Conservation (phyloP, 2,797 vertebrate species). For the Microctenopoma lineatum region DNA sequence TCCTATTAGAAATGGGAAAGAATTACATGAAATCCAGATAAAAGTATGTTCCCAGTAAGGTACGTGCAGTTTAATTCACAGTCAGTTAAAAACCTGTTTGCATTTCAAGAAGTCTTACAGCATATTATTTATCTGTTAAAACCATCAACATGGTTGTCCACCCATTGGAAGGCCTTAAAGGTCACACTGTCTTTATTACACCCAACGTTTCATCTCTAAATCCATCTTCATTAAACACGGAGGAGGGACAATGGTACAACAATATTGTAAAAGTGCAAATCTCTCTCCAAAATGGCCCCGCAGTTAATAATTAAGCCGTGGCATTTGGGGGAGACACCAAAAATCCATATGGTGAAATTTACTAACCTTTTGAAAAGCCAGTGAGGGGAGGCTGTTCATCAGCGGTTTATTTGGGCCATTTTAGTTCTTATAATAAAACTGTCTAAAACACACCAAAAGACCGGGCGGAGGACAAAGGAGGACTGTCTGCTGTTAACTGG, state of each 20-base stretch:
- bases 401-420: conserved; percentile 72
- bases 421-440: conserved; percentile 80
- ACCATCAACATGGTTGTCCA: conserved; percentile 47
- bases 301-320: conserved; percentile 86
- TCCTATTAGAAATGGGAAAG: conserved; percentile 29
- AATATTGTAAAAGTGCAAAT: conserved; percentile 82
- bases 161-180: conserved; percentile 67
- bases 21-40: conserved; percentile 16
- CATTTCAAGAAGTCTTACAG: conserved; percentile 13
- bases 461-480: conserved; percentile 60
- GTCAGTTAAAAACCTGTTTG: conserved; percentile 10
- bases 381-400: conserved; percentile 64
- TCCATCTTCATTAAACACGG: conserved; percentile 83
- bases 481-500: conserved; percentile 62
- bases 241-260: conserved; percentile 74
- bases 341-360: conserved; percentile 84
- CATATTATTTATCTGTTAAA: conserved; percentile 47
- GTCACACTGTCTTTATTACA: conserved; percentile 78
- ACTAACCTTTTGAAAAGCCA: conserved; percentile 82
- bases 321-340: conserved; percentile 82
- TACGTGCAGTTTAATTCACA: conserved; percentile 14
- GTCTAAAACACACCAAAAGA: conserved; percentile 73
- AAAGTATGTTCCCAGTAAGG: conserved; percentile 1
- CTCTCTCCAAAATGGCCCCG: conserved; percentile 76
- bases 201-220: conserved; percentile 78